Percentiles rank a stretch among this genome's conserved stretches.
These are phyloP conservation scores for Sisor rabdophorus DNA, from an alignment of 2,113 vertebrate genomes.

Conservation along the genomic window DNA sequence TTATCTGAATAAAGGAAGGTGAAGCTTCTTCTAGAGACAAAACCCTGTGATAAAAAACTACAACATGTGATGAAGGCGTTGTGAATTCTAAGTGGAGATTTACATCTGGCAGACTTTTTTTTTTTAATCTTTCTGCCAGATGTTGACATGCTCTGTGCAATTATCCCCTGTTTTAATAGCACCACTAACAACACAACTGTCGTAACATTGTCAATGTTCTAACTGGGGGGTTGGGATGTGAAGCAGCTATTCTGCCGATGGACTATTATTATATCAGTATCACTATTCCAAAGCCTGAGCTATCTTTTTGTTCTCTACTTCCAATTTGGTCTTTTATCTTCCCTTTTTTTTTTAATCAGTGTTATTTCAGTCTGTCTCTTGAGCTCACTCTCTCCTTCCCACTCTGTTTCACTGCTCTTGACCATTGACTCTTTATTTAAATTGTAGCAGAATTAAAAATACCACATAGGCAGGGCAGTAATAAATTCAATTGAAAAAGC, in stretches of 20 bases:
- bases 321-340: neutral
- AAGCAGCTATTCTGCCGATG: constrained; percentile 1
- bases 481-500: neutral
- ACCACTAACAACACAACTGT: constrained; percentile 33
- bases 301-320: neutral
- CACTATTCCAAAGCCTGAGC: neutral
- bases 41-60: constrained; percentile 27
- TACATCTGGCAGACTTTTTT: neutral
- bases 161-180: constrained; percentile 13
- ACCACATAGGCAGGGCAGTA: neutral
- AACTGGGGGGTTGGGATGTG: neutral
- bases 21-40: constrained; percentile 38
- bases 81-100: constrained; percentile 22
- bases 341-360: neutral
- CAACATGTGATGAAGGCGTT: neutral
- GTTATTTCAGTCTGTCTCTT: constrained; percentile 3
- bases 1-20: constrained; percentile 43
- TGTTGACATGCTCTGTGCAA: neutral
- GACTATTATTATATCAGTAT: neutral
- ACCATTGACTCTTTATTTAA: constrained; percentile 9
- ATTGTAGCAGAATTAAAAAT: constrained; percentile 13
- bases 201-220: neutral
- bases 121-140: neutral
- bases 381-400: neutral
- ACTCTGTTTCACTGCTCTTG: neutral